Conservation (phyloP, 2,797 vertebrate species). For the Lerista edwardsae region DNA sequence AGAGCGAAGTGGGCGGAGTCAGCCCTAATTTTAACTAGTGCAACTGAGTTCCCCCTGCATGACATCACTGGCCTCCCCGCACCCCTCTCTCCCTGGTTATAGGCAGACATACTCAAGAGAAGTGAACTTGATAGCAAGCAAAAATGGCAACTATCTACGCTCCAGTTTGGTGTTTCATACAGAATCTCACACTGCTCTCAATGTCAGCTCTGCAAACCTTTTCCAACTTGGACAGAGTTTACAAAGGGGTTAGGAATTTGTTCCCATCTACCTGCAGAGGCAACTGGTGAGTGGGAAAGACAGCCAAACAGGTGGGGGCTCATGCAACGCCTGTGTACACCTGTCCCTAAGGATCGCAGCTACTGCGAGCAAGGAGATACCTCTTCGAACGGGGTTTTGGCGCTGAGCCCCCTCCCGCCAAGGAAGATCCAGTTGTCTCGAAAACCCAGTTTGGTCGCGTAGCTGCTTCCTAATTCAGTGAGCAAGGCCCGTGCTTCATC, state of each 20-base stretch:
- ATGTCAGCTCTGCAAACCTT: no score
- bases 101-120: neutral
- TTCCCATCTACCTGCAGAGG: no score
- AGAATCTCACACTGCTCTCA: neutral
- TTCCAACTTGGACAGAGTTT: neutral
- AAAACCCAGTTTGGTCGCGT: constrained; percentile 73
- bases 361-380: constrained; percentile 65
- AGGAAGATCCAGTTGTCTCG: constrained; percentile 91
- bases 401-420: constrained; percentile 74
- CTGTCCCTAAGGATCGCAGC: neutral
- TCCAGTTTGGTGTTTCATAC: neutral
- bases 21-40: no score
- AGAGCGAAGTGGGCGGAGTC: no score
- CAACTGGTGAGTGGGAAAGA: neutral
- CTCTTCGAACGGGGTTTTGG: constrained; percentile 86
- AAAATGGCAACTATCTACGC: neutral
- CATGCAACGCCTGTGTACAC: neutral
- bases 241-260: neutral
- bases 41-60: no score
- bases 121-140: neutral
- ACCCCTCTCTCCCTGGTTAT: neutral
- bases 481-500: constrained; percentile 77
- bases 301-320: neutral
- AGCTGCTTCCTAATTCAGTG: constrained; percentile 80
- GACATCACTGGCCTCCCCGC: no score